phyloP scores from a whole-genome alignment of 2,113 vertebrate species.

The Bubo bubo region DNA sequence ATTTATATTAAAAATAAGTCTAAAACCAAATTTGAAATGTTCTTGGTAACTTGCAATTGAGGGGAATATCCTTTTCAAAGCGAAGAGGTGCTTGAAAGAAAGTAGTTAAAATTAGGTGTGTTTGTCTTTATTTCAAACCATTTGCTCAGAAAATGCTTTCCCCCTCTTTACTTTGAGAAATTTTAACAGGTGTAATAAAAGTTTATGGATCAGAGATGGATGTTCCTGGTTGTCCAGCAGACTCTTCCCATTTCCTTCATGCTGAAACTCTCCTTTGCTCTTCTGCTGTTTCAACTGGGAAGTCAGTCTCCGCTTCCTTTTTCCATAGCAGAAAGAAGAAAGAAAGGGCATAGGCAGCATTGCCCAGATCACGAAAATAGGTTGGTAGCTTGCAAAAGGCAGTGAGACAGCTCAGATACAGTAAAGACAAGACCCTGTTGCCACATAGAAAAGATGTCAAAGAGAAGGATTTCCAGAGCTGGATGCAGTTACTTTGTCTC shows the following conservation, averaged over 20 bases:
- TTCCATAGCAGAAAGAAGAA: neutral
- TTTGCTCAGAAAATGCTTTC: neutral
- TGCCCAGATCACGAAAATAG: neutral
- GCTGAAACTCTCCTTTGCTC: neutral
- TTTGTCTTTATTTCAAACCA: neutral
- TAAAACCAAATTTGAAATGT: neutral
- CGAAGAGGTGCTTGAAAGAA: neutral
- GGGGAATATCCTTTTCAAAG: neutral
- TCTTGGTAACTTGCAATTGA: neutral
- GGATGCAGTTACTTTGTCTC: neutral
- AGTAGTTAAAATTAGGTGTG: neutral
- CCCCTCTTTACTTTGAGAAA: neutral
- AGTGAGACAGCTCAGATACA: neutral
- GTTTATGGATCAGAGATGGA: neutral
- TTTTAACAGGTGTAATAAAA: neutral
- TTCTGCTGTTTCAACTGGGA: neutral
- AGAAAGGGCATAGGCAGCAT: fast-evolving
- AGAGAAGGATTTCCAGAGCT: neutral
- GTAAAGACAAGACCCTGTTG: neutral
- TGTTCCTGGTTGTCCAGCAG: neutral
- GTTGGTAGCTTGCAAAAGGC: neutral
- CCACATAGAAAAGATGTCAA: neutral
- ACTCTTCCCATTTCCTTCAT: neutral
- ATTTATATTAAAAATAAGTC: neutral
- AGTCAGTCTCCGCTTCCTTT: neutral